Percentiles rank a stretch among this genome's conserved stretches.
phyloP scores from a whole-genome alignment of 2,113 vertebrate genomes.

The Tyto alba region DNA sequence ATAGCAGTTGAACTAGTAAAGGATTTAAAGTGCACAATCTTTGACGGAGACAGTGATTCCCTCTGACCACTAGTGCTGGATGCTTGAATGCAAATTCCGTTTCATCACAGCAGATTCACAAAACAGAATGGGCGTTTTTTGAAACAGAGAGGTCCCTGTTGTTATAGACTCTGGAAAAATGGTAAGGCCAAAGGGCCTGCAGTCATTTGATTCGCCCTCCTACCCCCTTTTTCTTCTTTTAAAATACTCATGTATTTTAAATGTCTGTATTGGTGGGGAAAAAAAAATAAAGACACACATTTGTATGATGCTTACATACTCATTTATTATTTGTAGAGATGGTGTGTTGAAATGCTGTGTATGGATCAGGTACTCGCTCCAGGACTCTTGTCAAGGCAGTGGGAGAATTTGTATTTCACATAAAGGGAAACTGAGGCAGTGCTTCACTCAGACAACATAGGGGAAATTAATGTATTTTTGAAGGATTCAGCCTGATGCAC shows the following conservation, averaged over 20 bases:
- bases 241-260: neutral
- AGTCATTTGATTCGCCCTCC: neutral
- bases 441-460: neutral
- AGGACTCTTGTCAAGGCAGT: neutral
- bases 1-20: constrained; percentile 50
- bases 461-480: neutral
- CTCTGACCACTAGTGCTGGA: constrained; percentile 13
- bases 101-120: neutral
- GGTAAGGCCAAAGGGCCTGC: neutral
- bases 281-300: neutral
- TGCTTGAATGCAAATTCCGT: constrained; percentile 42
- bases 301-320: neutral
- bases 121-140: neutral
- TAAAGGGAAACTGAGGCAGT: neutral
- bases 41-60: constrained; percentile 43
- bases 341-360: neutral
- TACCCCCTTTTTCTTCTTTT: neutral
- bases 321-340: neutral
- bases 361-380: neutral
- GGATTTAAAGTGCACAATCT: constrained; percentile 47
- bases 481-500: neutral
- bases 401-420: neutral
- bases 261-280: neutral
- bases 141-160: neutral
- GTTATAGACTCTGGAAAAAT: neutral